Evolutionary conservation across 92 coral and sea anemone genomes (phyloP), one percentile per base, ranked within the genome.

Genomic region (Metridium senile): DNA sequence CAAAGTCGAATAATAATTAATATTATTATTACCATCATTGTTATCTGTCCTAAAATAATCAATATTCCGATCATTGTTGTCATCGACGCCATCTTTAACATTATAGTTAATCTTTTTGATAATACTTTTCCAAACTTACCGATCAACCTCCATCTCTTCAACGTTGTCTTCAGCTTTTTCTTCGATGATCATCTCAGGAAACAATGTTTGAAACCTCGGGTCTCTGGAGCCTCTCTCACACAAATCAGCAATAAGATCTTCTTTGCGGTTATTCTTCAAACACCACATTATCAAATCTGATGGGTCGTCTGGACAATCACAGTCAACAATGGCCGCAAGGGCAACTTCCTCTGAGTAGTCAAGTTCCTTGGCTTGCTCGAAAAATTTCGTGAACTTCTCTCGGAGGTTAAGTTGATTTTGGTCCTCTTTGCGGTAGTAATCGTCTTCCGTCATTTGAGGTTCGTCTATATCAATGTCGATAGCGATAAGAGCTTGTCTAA

Each of bases 221-320:
- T 85, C 80, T 28, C 52, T 46, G 47, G 81, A 32, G 28, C 97
- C 98, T 62, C 84, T 84, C 7, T 80, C 53, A 74, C 81, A 90
- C 81, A 87, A 67, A 35, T 58, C 75, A 46, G 28, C 58, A 4
- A 90, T 82, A 25, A 64, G 26, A 56, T 80, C 86, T 11, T 82
- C 78, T 0, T 90, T 79, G 16, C 29, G 16, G 23, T 74, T 74
- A 33, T 87, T 58, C 9, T 75, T 74, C 9, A 89, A 33, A 62
- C 86, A 86, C 95, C 96, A 90, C 64, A 88, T 70, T 9, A 93
- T 58, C 0, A 93, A 85, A 29, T 76, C 88, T 65, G 74, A 87
- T 0, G 73, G 62, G 57, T 71, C 80, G 30, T 72, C 74, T 17
- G 57, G 59, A 20, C 59, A 73, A 43, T 89, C 87, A 72, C 96